Evolutionary conservation across 2,888 invertebrate genomes (phyloP).

Genomic region (Zeuzera pyrina): DNA sequence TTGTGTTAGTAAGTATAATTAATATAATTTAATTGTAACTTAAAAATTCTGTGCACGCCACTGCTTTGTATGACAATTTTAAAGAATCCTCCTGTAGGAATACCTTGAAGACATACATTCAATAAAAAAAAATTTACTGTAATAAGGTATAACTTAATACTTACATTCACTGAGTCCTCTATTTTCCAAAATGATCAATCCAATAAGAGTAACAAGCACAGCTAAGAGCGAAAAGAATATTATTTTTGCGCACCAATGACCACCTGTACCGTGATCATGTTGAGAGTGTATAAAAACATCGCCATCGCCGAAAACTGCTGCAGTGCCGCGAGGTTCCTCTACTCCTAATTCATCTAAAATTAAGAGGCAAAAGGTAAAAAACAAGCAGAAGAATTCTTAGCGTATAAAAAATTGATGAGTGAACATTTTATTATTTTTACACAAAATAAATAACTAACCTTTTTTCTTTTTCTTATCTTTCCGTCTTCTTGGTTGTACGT

Average conservation of each 20-base stretch:
- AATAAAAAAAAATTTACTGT: too few species aligned
- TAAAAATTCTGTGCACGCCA: too few species aligned
- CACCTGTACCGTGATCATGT: constrained; percentile 83
- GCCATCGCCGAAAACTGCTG: constrained; percentile 70
- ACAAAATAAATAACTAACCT: constrained; percentile 71
- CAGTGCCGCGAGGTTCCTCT: constrained; percentile 60
- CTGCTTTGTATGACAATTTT: too few species aligned
- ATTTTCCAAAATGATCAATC: constrained; percentile 85
- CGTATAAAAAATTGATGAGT: neutral
- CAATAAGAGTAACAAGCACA: constrained; percentile 80
- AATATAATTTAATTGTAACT: too few species aligned
- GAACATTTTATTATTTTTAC: too few species aligned
- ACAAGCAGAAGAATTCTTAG: neutral
- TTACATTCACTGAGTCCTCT: constrained; percentile 85
- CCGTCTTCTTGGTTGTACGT: constrained; percentile 88
- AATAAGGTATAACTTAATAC: too few species aligned
- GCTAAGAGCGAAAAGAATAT: constrained; percentile 85
- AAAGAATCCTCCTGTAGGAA: too few species aligned
- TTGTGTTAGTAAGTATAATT: too few species aligned
- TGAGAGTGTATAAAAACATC: constrained; percentile 85
- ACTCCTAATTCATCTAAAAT: constrained; percentile 61
- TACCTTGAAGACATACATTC: too few species aligned
- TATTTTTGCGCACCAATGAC: constrained; percentile 88
- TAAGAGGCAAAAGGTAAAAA: constrained; percentile 1
- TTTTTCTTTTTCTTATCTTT: constrained; percentile 88